A percentile compares a stretch with the other conserved stretches of the same genome.
Evolutionary conservation across 2,113 vertebrate species (phyloP).

Genomic region (Heterotilapia buettikoferi): DNA sequence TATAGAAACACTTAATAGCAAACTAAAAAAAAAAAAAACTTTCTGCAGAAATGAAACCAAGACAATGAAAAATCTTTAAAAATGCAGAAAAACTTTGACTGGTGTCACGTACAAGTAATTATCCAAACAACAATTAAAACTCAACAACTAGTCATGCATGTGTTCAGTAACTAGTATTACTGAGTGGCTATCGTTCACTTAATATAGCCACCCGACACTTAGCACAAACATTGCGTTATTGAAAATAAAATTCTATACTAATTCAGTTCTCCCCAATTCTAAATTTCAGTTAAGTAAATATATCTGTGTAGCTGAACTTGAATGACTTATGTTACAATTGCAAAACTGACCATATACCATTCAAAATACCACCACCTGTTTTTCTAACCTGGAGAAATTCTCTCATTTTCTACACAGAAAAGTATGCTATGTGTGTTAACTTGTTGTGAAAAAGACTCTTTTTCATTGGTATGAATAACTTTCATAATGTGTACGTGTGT

Average conservation of each 20-base stretch:
- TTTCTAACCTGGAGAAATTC: neutral
- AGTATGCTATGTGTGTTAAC: neutral
- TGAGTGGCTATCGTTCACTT: neutral
- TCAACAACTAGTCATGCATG: neutral
- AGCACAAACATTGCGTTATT: neutral
- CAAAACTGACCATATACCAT: neutral
- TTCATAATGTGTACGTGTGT: neutral
- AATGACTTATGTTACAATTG: rapidly evolving
- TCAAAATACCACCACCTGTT: neutral
- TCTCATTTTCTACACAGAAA: neutral
- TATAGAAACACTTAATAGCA: neutral
- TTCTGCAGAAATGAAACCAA: neutral
- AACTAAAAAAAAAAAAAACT: neutral
- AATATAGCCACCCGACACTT: neutral
- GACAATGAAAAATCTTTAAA: neutral
- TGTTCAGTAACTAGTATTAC: neutral
- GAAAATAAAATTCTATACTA: neutral
- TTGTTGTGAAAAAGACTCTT: neutral
- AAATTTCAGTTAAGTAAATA: neutral
- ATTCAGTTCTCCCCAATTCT: neutral
- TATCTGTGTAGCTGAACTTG: neutral
- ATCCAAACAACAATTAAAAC: neutral
- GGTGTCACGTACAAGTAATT: neutral
- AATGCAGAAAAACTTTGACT: neutral
- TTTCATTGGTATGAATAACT: neutral